phyloP scores from a whole-genome alignment of 2,797 vertebrate species.

The Merluccius polli region DNA sequence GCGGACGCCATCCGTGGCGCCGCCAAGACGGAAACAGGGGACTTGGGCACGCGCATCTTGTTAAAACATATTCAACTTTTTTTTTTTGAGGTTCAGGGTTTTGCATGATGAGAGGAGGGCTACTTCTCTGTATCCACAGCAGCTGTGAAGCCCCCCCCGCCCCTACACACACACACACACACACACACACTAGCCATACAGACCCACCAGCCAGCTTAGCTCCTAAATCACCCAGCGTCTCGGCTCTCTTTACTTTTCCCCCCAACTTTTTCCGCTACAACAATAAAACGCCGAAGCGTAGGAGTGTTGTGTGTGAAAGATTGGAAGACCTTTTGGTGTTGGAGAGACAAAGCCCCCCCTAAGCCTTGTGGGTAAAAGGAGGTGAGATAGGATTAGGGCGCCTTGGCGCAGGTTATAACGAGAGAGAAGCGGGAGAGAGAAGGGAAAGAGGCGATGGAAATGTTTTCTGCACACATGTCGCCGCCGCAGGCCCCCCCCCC shows the following conservation, averaged over 20 bases:
- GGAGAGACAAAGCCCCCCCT: background rate
- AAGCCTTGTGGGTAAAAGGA: background rate
- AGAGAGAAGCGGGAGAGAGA: background rate
- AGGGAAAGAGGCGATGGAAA: background rate
- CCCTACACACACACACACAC: too few species aligned
- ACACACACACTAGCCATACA: background rate
- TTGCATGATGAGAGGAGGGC: background rate
- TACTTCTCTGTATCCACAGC: background rate
- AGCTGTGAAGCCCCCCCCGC: background rate
- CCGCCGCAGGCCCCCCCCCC: background rate
- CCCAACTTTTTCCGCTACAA: background rate
- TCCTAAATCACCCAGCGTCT: background rate
- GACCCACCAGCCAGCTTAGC: background rate
- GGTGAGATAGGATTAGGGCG: background rate
- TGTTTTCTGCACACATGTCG: background rate
- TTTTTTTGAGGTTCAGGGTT: background rate
- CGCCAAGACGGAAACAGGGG: background rate
- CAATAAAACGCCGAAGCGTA: background rate
- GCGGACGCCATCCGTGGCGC: background rate
- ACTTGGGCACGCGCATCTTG: background rate
- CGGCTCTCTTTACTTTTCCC: background rate
- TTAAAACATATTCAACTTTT: background rate
- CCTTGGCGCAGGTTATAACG: background rate
- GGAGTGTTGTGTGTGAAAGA: conserved; percentile 1
- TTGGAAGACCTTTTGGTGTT: background rate